Evolutionary conservation across 1,140 invertebrate species (phyloP).

Genomic region (Apis mellifera): DNA sequence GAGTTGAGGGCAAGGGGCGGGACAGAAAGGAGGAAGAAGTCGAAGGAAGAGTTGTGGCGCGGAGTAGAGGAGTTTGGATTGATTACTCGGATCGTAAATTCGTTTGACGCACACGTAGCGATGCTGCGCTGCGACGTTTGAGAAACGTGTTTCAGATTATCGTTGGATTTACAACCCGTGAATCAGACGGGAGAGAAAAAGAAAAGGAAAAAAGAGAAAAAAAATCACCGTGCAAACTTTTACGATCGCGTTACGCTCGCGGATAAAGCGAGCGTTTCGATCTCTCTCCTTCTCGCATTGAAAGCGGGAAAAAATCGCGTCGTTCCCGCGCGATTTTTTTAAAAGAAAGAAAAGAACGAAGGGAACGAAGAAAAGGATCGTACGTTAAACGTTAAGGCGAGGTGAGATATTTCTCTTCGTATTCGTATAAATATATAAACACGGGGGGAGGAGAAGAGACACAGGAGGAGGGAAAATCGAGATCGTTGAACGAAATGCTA

Average conservation of each 20-base stretch:
- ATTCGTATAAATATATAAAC: no score
- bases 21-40: no score
- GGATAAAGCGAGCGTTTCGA: background rate
- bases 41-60: no score
- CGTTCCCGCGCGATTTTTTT: no score
- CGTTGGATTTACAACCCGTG: background rate
- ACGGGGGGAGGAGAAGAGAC: background rate
- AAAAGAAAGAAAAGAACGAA: no score
- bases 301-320: background rate
- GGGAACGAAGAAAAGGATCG: no score
- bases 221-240: background rate
- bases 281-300: background rate
- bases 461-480: background rate
- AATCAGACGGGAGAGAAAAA: background rate
- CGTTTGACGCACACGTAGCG: background rate
- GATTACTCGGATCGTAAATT: slow-evolving; percentile 4
- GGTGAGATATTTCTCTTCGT: no score
- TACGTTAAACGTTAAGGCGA: no score
- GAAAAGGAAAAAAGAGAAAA: no score
- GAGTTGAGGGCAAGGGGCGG: no score
- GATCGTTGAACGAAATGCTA: slow-evolving; percentile 50
- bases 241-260: background rate
- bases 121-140: background rate
- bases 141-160: background rate
- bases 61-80: no score